These are phyloP conservation scores for Amniataba percoides DNA, from an alignment of 2,797 vertebrate genomes.

Conservation along the genomic window DNA sequence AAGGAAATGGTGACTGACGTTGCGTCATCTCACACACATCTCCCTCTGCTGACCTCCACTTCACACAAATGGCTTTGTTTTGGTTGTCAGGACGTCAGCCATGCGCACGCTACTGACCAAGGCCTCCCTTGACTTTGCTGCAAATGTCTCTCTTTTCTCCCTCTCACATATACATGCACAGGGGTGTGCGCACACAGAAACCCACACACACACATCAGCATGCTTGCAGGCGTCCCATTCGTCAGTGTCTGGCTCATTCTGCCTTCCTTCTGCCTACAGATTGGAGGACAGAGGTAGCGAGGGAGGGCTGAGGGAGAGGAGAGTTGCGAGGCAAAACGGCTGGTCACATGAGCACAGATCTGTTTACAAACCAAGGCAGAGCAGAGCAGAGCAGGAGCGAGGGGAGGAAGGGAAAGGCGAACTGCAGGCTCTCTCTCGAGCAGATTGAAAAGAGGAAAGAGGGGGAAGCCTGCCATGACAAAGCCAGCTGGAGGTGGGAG, in stretches of 20 bases:
- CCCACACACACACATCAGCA: conserved; percentile 62
- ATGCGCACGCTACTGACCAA: conserved; percentile 64
- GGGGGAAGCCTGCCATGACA: conserved; percentile 77
- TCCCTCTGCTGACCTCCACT: conserved; percentile 54
- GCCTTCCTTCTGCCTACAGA: conserved; percentile 79
- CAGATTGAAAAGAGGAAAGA: conserved; percentile 72
- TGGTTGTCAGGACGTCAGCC: conserved; percentile 77
- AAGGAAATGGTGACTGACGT: conserved; percentile 3
- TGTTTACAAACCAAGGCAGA: conserved; percentile 91
- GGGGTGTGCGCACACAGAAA: conserved; percentile 54
- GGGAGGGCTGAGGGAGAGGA: conserved; percentile 79
- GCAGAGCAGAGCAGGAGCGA: conserved; percentile 70
- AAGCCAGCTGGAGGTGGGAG: conserved; percentile 80
- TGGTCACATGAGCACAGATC: conserved; percentile 89
- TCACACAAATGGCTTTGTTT: conserved; percentile 74
- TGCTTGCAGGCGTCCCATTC: conserved; percentile 76
- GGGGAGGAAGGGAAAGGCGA: conserved; percentile 64
- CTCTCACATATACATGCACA: conserved; percentile 69
- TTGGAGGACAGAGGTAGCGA: conserved; percentile 74
- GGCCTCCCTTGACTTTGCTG: conserved; percentile 80
- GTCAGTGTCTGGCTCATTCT: conserved; percentile 76
- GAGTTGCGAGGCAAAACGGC: conserved; percentile 90
- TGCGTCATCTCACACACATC: neutral
- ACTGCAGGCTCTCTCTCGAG: conserved; percentile 54
- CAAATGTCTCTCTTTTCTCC: conserved; percentile 67